Base-by-base conservation (phyloP, 1,140 invertebrate genomes). In the Trypoxylus dichotomus region DNA sequence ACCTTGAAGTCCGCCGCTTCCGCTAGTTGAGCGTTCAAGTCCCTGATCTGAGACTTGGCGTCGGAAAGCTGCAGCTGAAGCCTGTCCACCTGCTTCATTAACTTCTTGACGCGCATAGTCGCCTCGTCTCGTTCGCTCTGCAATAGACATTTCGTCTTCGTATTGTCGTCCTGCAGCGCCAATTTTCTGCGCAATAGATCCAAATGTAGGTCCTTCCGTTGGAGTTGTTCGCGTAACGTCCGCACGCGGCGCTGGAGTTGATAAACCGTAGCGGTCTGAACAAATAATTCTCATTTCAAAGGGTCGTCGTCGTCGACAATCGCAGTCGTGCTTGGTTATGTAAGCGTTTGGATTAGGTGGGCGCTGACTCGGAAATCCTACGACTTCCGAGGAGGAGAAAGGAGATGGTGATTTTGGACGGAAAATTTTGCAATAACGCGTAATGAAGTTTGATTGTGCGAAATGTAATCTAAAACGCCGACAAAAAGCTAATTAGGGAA, bases 121-220 rank as follows among this genome's bases (percentile, higher is more conserved):
- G 93, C 93, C 80, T 95, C 93, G 80, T 95, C 94, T 60, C 93
- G 88, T 84, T 95, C 94, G 13, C 90, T 91, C 82, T 92, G 89
- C 25, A 91, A 79, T 3, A 86, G 37, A 74, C 80, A 91, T 78
- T 92, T 92, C 41, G 92, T 90, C 37, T 92, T 89, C 1, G 90
- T 89, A 63, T 90, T 92, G 60, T 95, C 94, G 81, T 95, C 94
- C 85, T 95, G 94, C 0, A 96, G 89, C 76, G 92, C 91, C 37
- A 96, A 84, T 86, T 98, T 98, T 80, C 95, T 92, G 25, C 96
- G 88, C 21, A 98, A 86, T 60, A 98, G 89, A 87, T 97, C 96
- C 82, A 97, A 87, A 85, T 98, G 96, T 3, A 98, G 89, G 85
- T 98, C 96, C 82, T 96, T 93, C 79, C 95, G 92, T 84, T 97